Conservation (phyloP, 2,888 invertebrate species). For the Antheraea yamamai region DNA sequence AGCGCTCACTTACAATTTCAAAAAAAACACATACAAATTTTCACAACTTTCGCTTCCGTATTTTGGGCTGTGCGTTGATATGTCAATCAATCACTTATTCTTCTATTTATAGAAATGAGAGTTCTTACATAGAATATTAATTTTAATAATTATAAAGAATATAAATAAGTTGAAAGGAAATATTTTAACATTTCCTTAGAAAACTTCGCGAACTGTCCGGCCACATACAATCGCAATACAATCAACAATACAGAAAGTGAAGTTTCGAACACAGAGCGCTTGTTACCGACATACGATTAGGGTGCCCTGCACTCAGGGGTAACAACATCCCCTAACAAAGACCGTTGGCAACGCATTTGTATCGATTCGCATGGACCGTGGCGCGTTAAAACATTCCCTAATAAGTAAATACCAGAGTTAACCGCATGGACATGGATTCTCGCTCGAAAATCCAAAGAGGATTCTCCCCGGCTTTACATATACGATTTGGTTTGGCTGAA, state of each 20-base stretch:
- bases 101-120: no score
- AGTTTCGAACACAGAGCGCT: constrained; percentile 46
- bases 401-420: constrained; percentile 31
- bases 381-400: constrained; percentile 36
- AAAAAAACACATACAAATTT: no score
- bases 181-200: neutral
- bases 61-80: no score
- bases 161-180: neutral
- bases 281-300: constrained; percentile 44
- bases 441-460: neutral
- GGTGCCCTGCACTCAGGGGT: constrained; percentile 52
- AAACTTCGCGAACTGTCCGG: neutral
- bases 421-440: constrained; percentile 23
- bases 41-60: no score
- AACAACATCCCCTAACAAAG: constrained; percentile 64
- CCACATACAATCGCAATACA: constrained; percentile 11
- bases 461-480: neutral
- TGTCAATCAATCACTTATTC: no score
- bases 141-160: neutral
- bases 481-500: constrained; percentile 4
- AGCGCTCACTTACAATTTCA: no score
- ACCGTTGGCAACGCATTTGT: constrained; percentile 67
- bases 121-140: neutral
- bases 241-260: constrained; percentile 38
- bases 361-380: constrained; percentile 52